A percentile compares a stretch with the other conserved stretches of the same genome.
Evolutionary conservation across 2,113 vertebrate genomes (phyloP).

Genomic region (Eira barbara): DNA sequence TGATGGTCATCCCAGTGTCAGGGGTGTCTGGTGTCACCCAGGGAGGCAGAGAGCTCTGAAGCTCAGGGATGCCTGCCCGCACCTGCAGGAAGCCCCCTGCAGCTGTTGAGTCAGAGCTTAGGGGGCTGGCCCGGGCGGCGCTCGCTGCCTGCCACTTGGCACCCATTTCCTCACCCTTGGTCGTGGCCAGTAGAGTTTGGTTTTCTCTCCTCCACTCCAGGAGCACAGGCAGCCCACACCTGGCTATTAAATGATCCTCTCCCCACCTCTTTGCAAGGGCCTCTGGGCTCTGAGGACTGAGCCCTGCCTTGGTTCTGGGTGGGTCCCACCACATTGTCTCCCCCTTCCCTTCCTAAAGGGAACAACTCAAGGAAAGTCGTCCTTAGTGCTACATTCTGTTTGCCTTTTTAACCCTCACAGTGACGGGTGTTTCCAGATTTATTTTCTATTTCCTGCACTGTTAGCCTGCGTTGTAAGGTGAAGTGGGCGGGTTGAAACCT

Average conservation of each 20-base stretch:
- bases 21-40: background rate
- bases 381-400: background rate
- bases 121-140: background rate
- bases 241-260: background rate
- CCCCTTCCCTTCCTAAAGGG: background rate
- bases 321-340: background rate
- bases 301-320: background rate
- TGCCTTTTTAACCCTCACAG: background rate
- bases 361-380: background rate
- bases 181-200: background rate
- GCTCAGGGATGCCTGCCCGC: rapidly evolving
- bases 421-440: background rate
- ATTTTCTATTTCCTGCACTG: background rate
- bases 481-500: background rate
- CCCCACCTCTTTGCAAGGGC: background rate
- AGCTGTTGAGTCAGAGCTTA: background rate
- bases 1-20: background rate
- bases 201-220: background rate
- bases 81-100: background rate
- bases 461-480: background rate
- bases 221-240: background rate
- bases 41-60: background rate
- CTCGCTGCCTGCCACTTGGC: too few relatives aligned
- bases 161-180: background rate
- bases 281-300: background rate